Conservation (phyloP, 2,888 invertebrate species). For the Kuschelorhynchus macadamiae region DNA sequence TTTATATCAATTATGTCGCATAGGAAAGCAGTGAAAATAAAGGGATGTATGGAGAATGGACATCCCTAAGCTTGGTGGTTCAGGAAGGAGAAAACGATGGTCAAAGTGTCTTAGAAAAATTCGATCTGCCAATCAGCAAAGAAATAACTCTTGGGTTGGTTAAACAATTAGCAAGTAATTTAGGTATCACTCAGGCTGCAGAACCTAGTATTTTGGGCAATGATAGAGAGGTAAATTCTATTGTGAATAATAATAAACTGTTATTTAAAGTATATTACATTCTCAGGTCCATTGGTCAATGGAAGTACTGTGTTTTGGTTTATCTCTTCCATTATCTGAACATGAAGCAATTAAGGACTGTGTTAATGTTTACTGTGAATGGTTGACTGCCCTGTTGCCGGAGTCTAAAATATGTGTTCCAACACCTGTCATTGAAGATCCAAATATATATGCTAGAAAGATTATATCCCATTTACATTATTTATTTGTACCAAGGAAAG, state of each 20-base stretch:
- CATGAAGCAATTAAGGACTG: conserved; percentile 96
- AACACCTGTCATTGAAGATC: conserved; percentile 88
- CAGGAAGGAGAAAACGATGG: conserved; percentile 77
- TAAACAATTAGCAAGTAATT: conserved; percentile 79
- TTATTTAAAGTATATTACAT: no score
- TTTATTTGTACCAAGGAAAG: conserved; percentile 92
- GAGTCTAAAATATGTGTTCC: conserved; percentile 91
- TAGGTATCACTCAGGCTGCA: conserved; percentile 82
- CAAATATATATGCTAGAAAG: conserved; percentile 90
- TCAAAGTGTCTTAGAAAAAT: conserved; percentile 84
- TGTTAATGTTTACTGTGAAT: conserved; percentile 96
- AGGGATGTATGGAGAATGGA: conserved; percentile 90
- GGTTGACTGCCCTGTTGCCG: conserved; percentile 90
- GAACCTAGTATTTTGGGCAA: conserved; percentile 88
- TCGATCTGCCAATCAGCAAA: conserved; percentile 79
- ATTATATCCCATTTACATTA: conserved; percentile 95
- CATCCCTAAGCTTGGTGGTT: conserved; percentile 77
- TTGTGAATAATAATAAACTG: no score
- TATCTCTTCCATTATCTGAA: conserved; percentile 90
- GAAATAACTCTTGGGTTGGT: conserved; percentile 88
- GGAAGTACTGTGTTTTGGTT: conserved; percentile 91
- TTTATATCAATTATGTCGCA: no score
- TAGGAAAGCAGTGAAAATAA: conserved; percentile 75
- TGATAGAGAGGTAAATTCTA: conserved; percentile 81
- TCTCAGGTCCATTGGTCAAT: conserved; percentile 88